Conservation (phyloP, 1,140 invertebrate genomes). For the Bombus impatiens region DNA sequence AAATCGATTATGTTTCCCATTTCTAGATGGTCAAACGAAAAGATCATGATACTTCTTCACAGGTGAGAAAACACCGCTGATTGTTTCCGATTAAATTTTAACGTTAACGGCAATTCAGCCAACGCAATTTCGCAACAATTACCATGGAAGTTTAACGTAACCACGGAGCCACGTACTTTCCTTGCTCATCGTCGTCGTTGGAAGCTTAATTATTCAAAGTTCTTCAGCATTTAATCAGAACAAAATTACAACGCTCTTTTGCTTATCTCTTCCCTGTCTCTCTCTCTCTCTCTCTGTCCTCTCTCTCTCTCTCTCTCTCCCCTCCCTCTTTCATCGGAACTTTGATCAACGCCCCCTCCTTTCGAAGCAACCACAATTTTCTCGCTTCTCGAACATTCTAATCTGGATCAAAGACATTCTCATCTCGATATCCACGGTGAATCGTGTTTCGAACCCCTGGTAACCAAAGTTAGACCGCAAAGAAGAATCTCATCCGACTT, state of each 20-base stretch:
- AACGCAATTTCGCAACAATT: slow-evolving; percentile 42
- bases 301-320: background rate
- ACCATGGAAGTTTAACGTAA: slow-evolving; percentile 11
- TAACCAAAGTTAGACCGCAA: no score
- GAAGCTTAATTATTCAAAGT: slow-evolving; percentile 36
- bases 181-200: slow-evolving; percentile 13
- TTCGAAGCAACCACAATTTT: background rate
- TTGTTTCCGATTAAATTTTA: slow-evolving; percentile 12
- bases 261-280: background rate
- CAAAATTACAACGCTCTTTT: slow-evolving; percentile 11
- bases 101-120: slow-evolving; percentile 4
- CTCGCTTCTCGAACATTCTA: background rate
- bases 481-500: no score
- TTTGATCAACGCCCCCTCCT: slow-evolving; percentile 1
- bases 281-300: background rate
- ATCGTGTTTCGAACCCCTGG: background rate
- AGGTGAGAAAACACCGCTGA: background rate
- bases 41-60: background rate
- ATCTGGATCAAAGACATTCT: slow-evolving; percentile 41
- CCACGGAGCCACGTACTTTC: slow-evolving; percentile 5
- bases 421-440: background rate
- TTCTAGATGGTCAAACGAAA: no score
- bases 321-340: background rate
- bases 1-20: background rate
- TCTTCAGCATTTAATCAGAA: slow-evolving; percentile 33